Conservation (phyloP, 2,797 vertebrate species). For the Myotis findleyi region DNA sequence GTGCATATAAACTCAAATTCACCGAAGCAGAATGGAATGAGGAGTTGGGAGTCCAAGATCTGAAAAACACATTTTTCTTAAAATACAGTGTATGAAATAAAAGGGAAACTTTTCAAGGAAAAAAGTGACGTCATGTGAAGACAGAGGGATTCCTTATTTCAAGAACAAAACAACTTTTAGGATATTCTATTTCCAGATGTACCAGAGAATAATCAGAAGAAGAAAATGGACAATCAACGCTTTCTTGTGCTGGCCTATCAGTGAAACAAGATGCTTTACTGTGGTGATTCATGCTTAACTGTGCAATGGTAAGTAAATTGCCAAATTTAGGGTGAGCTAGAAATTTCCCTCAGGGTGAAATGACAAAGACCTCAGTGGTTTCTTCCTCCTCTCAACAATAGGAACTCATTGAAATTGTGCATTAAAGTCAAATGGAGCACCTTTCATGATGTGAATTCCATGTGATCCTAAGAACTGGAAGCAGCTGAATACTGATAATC, state of each 20-base stretch:
- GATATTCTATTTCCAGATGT: slow-evolving; percentile 63
- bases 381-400: not conserved
- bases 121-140: slow-evolving; percentile 35
- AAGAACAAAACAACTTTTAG: slow-evolving; percentile 69
- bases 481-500: not conserved
- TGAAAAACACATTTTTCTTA: slow-evolving; percentile 61
- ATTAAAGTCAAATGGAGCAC: not conserved
- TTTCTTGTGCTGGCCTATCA: slow-evolving; percentile 62
- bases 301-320: not conserved
- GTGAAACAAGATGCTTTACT: slow-evolving; percentile 13
- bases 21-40: slow-evolving; percentile 49
- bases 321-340: slow-evolving; percentile 45
- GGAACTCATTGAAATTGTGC: not conserved
- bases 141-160: slow-evolving; percentile 66
- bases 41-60: not conserved
- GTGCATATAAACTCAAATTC: slow-evolving; percentile 33
- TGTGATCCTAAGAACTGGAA: not conserved
- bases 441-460: not conserved
- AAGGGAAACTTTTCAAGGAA: slow-evolving; percentile 54
- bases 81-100: slow-evolving; percentile 60
- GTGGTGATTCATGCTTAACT: slow-evolving; percentile 26
- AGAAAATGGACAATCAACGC: slow-evolving; percentile 61
- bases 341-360: slow-evolving; percentile 24
- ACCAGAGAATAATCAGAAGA: slow-evolving; percentile 46
- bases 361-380: not conserved